Conservation (phyloP, 2,113 vertebrate species). For the Brachyistius frenatus region DNA sequence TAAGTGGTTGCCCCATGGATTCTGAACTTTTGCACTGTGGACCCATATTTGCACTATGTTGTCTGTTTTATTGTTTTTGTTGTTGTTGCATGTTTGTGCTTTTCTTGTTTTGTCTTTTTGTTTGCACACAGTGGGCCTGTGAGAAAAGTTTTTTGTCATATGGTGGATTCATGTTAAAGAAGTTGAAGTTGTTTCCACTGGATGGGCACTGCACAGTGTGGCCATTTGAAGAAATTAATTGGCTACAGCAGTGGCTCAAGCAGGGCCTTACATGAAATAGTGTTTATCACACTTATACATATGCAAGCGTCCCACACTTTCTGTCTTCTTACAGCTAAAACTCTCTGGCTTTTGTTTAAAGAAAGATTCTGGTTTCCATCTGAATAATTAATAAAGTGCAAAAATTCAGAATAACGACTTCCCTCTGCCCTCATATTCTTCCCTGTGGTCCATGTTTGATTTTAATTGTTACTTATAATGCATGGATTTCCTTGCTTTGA, state of each 20-base stretch:
- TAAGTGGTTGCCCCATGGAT: slow-evolving; percentile 18
- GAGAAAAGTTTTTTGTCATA: no score
- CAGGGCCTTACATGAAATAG: slow-evolving; percentile 1
- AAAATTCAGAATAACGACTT: slow-evolving; percentile 37
- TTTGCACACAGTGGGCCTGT: no score
- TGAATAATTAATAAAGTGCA: slow-evolving; percentile 58
- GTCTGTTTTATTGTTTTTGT: no score
- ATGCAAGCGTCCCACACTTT: neutral
- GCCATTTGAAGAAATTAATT: slow-evolving; percentile 38
- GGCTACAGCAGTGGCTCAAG: slow-evolving; percentile 19
- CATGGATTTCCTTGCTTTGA: slow-evolving; percentile 48
- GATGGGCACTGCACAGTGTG: slow-evolving; percentile 42
- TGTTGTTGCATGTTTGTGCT: no score
- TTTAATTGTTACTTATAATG: slow-evolving; percentile 65
- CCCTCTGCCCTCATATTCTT: slow-evolving; percentile 33
- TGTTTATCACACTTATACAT: slow-evolving; percentile 1
- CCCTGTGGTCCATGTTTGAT: slow-evolving; percentile 32
- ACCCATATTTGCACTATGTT: no score
- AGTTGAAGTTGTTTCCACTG: slow-evolving; percentile 29
- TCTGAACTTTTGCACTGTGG: no score
- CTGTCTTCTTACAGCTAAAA: neutral
- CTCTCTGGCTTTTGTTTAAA: slow-evolving; percentile 1
- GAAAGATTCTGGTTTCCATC: slow-evolving; percentile 24
- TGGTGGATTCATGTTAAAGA: no score
- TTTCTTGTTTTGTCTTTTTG: no score